Evolutionary conservation across 1,140 invertebrate genomes (phyloP).

Genomic region (Platyura marginata): DNA sequence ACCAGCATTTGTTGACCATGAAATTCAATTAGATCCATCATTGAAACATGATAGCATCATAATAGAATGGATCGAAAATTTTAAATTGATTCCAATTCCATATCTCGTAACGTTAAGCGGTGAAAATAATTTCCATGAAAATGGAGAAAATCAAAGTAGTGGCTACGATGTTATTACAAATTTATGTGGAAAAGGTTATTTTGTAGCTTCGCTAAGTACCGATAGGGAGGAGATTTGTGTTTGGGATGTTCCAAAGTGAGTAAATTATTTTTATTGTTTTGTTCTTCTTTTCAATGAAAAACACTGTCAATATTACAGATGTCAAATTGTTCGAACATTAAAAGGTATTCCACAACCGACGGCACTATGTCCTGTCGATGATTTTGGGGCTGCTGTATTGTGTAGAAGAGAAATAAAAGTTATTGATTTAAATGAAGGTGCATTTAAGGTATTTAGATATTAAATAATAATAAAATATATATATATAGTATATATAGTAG

Average conservation of each 20-base stretch:
- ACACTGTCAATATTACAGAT: conserved; percentile 20
- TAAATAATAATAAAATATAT: too few relatives aligned
- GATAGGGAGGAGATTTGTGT: conserved; percentile 57
- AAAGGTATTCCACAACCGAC: conserved; percentile 48
- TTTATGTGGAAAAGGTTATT: conserved; percentile 26
- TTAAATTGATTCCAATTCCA: conserved; percentile 18
- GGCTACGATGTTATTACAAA: conserved; percentile 20
- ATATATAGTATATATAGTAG: too few relatives aligned
- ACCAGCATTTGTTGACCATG: conserved; percentile 32
- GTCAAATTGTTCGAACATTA: conserved; percentile 41
- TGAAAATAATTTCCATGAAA: too few relatives aligned
- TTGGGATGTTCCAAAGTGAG: conserved; percentile 50
- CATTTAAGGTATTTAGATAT: conserved; percentile 24
- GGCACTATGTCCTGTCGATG: conserved; percentile 48
- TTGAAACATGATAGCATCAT: conserved; percentile 18
- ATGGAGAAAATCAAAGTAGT: conserved; percentile 8
- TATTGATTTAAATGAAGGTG: conserved; percentile 58
- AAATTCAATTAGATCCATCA: conserved; percentile 14
- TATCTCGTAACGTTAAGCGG: conserved; percentile 15
- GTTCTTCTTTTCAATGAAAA: neutral
- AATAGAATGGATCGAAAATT: conserved; percentile 15
- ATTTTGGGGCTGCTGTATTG: conserved; percentile 53
- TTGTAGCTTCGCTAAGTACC: conserved; percentile 51
- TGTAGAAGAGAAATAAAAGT: conserved; percentile 61
- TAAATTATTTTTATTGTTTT: conserved; percentile 6